Evolutionary conservation across 2,888 invertebrate genomes (phyloP).

Genomic region (Cylloceria caligata): DNA sequence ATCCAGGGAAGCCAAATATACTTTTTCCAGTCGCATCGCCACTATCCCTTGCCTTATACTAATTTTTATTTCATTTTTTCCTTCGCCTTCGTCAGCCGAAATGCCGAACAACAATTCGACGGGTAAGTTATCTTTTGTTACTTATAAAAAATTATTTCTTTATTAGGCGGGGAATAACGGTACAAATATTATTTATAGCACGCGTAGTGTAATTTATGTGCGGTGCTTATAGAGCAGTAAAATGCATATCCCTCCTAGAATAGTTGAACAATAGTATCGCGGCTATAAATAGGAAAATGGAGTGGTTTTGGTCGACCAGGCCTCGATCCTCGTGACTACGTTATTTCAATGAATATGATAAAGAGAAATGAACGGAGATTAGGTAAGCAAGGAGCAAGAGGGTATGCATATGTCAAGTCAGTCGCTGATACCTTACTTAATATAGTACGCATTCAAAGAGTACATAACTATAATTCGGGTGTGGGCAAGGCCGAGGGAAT

Average conservation of each 20-base stretch:
- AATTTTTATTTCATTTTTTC: constrained; percentile 42
- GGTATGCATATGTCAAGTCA: constrained; percentile 75
- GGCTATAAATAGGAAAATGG: constrained; percentile 70
- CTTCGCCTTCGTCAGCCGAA: constrained; percentile 3
- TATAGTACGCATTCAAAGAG: not conserved
- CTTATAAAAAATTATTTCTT: not conserved
- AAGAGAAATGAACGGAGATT: constrained; percentile 38
- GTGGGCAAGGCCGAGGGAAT: constrained; percentile 26
- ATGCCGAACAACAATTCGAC: constrained; percentile 7
- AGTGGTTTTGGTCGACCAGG: constrained; percentile 31
- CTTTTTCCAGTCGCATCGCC: constrained; percentile 27
- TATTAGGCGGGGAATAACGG: not conserved
- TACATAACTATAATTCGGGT: constrained; percentile 29
- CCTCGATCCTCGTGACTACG: constrained; percentile 38
- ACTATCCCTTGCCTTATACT: constrained; percentile 36
- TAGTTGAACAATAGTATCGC: constrained; percentile 39
- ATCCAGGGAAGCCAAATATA: constrained; percentile 35
- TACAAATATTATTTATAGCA: not conserved
- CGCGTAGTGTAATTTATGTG: constrained; percentile 45
- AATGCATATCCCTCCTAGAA: constrained; percentile 55
- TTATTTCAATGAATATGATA: constrained; percentile 61
- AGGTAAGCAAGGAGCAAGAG: constrained; percentile 12
- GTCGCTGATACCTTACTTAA: constrained; percentile 25
- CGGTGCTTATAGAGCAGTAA: constrained; percentile 42
- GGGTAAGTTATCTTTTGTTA: constrained; percentile 11